Base-by-base conservation (phyloP, 2,888 invertebrate species). In the Ichneumon xanthorius region DNA sequence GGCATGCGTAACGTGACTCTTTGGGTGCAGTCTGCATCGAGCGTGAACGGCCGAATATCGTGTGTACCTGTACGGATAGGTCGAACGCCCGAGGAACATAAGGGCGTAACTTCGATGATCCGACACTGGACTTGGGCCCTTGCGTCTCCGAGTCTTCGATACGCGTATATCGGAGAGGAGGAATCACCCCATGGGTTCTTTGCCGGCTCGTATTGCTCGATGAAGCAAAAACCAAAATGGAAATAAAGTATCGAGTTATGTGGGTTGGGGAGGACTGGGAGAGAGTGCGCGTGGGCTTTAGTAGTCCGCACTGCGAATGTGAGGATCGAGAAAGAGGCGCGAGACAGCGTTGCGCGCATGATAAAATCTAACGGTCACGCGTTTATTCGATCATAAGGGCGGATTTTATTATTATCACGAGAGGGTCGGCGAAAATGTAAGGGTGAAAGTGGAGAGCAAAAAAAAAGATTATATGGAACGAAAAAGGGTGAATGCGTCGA, bases 301-400 rank as follows among this genome's bases (percentile, higher is more conserved):
- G 78, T 53, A 30, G 33, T 30, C 53, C 48, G 65, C 19, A 37
- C 65, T 50, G 37, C 61, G 61, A 76, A 65, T 33, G 33, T 50
- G 70, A 22, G 70, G 68, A 61, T 14, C 61, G 79, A 70, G 68
- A 55, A 58, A 58, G 26, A 16, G 37, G 2, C n/a, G 19, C 40
- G n/a, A 58, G 16, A n/a, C 1, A 30, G 63, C 7, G 11, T 14
- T 9, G 63, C 45, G 67, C 30, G 61, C 26, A 63, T 71, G 81
- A 87, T 86, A 89, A 89, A 84, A 89, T 86, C 85, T 81, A 88
- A 87, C 85, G 84, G 83, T 83, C 85, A 70, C 75, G 75, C 78
- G 70, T 82, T 58, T 82, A 76, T 22, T 22, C 30, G 87, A 89
- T 76, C 88, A 90, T 82, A 80, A 80, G 75, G 55, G 82, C 72